These are phyloP conservation scores for Odontesthes bonariensis DNA, from an alignment of 2,113 vertebrate species.

Conservation along the genomic window DNA sequence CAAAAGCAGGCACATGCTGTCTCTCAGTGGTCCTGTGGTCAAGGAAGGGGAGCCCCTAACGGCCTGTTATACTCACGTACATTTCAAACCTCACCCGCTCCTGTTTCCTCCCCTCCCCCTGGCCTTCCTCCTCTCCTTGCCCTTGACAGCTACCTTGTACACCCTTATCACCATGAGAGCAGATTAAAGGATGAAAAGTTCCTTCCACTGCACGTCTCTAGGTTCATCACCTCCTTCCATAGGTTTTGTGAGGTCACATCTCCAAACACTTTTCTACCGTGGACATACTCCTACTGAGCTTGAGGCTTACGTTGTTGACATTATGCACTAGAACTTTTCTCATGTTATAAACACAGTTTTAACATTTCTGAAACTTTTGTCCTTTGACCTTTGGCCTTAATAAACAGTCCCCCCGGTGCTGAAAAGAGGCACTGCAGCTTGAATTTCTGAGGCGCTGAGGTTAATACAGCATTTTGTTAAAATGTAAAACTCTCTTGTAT, in stretches of 20 bases:
- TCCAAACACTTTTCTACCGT: not conserved
- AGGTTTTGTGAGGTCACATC: slow-evolving; percentile 4
- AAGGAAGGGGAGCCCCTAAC: slow-evolving; percentile 76
- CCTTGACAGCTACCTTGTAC: slow-evolving; percentile 19
- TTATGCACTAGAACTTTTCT: not conserved
- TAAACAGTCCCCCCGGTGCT: slow-evolving; percentile 48
- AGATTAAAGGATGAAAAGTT: slow-evolving; percentile 41
- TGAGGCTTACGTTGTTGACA: not conserved
- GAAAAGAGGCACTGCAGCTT: slow-evolving; percentile 17
- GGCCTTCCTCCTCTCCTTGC: slow-evolving; percentile 41
- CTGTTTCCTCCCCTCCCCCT: slow-evolving; percentile 61
- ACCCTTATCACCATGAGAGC: slow-evolving; percentile 49
- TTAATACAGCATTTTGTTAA: not conserved
- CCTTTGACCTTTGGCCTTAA: slow-evolving; percentile 57
- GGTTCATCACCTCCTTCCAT: not conserved
- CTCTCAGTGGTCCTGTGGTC: slow-evolving; percentile 77
- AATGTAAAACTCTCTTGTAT: not conserved
- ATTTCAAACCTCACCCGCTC: slow-evolving; percentile 67
- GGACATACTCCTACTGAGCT: not conserved
- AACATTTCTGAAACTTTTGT: not conserved
- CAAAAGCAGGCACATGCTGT: slow-evolving; percentile 71
- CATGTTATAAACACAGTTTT: not conserved
- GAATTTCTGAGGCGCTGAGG: not conserved
- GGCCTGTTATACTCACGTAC: slow-evolving; percentile 71
- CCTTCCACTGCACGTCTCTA: slow-evolving; percentile 16